Base-by-base conservation (phyloP, 2,888 invertebrate genomes). In the Ophion ellenae region DNA sequence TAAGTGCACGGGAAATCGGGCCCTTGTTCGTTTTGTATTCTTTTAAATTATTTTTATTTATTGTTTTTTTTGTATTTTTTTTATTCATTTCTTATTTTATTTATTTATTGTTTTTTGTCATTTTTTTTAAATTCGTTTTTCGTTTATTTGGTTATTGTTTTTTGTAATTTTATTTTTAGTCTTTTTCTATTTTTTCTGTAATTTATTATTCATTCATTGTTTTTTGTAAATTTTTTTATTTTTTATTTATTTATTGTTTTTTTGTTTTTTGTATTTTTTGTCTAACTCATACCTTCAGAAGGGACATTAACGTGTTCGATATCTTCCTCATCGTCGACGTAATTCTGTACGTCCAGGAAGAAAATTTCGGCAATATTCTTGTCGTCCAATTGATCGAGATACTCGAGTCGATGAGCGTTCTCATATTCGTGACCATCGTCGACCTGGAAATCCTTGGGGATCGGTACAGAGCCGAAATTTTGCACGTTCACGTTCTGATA, bases 401-500 rank as follows among this genome's bases (percentile, higher is more conserved):
- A 78, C n/a, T 85, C 78, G 59, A 47, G 61, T 67, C 83, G n/a
- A 61, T 59, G 47, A 47, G 61, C 24, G 20, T 61, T 53, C 9
- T 64, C 57, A 36, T 75, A 69, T 45, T 71, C 80, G 73, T 83
- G 61, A 17, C 87, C 88, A 17, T 90, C 87, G 53, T 89, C 86
- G 14, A 85, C 78, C 61, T 81, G 87, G 3, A 88, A 85, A 40
- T 89, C 83, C 2, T 83, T 86, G 0, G 90, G 90, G 77, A 92
- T 85, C 28, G 90, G 89, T 40, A 91, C 88, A 1, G 90, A 89
- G 14, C 88, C 89, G 57, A 91, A 90, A 87, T 90, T 91, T 74
- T 93, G 86, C 14, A 92, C 85, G 10, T 92, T 88, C 20, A 92
- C 91, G 59, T 92, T 92, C 78, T 93, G 93, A 88, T 93, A 94